Base-by-base conservation (phyloP, 2,797 vertebrate species). In the Siniperca undulata region DNA sequence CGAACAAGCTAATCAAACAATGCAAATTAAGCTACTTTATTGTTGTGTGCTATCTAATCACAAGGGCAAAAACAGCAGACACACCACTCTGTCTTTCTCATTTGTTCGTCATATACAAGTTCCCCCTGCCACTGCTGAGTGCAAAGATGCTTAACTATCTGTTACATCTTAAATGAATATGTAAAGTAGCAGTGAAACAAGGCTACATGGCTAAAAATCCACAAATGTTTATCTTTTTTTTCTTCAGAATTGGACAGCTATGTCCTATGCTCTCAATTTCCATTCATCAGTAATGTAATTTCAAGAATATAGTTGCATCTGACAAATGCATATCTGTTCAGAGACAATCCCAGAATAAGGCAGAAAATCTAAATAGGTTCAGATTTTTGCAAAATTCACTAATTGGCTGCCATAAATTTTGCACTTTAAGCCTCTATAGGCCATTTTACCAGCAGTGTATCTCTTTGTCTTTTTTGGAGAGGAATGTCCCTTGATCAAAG, bases 1-100 rank as follows among this genome's bases (percentile, higher is more conserved):
- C 7, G 14, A 34, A 61, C n/a, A 20, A 55, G 42, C 9, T 64
- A 52, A 74, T 73, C 40, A 67, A 59, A 70, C 9, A 16, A 60
- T 59, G 71, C 83, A 80, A 87, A 81, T 65, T 1, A 73, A 50
- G 60, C 77, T 27, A 16, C 22, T 52, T 78, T 46, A 77, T 7
- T 50, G 27, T 22, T 48, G 9, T 1, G 17, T 68, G 52, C 40
- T 52, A 64, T 64, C n/a, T 42, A 27, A 76, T 78, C 40, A 20
- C 4, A 70, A 30, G 50, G 8, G 30, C 7, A 74, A 10, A 65
- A 34, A 59, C 4, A 36, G 0, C 4, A 42, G 4, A 27, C 4
- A 4, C 30, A 53, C 3, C 5, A 56, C 36, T 62, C 27, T 27
- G 7, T 56, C 13, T 38, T 64, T 30, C 62, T 64, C 5, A 27